Evolutionary conservation across 2,797 vertebrate genomes (phyloP).

Genomic region (Threskiornis aethiopicus): DNA sequence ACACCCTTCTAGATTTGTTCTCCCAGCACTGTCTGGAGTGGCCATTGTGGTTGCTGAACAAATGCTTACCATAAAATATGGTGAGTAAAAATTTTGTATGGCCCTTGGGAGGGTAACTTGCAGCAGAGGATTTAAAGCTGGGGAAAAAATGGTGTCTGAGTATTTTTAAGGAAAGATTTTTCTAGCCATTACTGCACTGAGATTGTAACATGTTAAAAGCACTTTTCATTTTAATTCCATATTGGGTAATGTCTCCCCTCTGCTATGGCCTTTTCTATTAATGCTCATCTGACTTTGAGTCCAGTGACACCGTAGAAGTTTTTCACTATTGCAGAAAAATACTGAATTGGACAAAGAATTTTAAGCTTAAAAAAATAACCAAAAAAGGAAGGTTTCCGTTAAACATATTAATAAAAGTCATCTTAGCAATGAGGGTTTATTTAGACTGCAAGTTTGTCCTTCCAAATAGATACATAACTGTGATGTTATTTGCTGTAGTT

Average conservation of each 20-base stretch:
- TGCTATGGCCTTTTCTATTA: not conserved
- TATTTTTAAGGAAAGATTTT: not conserved
- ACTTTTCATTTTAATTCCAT: constrained; percentile 31
- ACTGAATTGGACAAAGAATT: not conserved
- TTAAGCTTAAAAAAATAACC: not conserved
- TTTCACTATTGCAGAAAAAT: constrained; percentile 2
- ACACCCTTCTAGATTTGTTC: not conserved
- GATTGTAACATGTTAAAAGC: not conserved
- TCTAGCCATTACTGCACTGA: not conserved
- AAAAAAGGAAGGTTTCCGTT: constrained; percentile 42
- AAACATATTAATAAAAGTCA: constrained; percentile 41
- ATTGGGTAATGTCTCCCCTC: constrained; percentile 36
- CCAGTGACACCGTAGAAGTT: not conserved
- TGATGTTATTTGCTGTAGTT: constrained; percentile 12
- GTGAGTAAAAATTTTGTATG: not conserved
- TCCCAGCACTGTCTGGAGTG: not conserved
- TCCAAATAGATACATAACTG: constrained; percentile 47
- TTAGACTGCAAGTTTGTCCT: constrained; percentile 24
- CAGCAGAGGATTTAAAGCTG: not conserved
- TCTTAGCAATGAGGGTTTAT: constrained; percentile 6
- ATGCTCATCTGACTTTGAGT: not conserved
- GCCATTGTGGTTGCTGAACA: not conserved
- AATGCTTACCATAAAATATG: not conserved
- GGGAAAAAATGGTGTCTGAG: not conserved
- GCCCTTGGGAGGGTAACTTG: not conserved